Conservation (phyloP, 2,888 invertebrate genomes). For the Eutolmus rufibarbis region DNA sequence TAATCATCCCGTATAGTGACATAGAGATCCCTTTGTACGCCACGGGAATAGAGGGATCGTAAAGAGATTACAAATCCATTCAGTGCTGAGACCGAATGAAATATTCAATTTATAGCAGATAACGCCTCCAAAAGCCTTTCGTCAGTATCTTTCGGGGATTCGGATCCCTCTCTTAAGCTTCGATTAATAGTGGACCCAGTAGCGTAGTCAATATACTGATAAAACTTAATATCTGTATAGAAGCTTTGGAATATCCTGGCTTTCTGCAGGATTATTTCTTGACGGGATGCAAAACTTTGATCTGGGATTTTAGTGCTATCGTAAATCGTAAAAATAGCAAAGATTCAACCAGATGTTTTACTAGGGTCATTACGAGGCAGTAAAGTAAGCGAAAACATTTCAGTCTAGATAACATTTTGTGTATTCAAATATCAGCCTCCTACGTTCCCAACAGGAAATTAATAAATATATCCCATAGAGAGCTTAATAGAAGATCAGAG, state of each 20-base stretch:
- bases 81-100: not conserved
- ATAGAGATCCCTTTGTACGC: not conserved
- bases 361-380: not conserved
- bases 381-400: not conserved
- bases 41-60: not conserved
- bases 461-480: too few species aligned
- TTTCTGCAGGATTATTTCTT: not conserved
- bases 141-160: not conserved
- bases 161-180: not conserved
- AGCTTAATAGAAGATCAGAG: too few species aligned
- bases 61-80: not conserved
- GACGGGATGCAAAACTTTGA: not conserved
- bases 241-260: not conserved
- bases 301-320: not conserved
- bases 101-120: conserved; percentile 9
- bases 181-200: not conserved
- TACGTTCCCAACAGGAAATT: too few species aligned
- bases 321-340: not conserved
- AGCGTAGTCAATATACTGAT: not conserved
- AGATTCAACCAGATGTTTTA: not conserved
- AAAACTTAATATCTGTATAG: not conserved
- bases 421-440: too few species aligned
- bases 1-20: not conserved
- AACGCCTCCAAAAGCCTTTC: not conserved
- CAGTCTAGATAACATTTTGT: too few species aligned